Percentiles rank a stretch among this genome's conserved stretches.
Evolutionary conservation across 2,113 vertebrate genomes (phyloP).

Genomic region (Callocephalon fimbriatum): DNA sequence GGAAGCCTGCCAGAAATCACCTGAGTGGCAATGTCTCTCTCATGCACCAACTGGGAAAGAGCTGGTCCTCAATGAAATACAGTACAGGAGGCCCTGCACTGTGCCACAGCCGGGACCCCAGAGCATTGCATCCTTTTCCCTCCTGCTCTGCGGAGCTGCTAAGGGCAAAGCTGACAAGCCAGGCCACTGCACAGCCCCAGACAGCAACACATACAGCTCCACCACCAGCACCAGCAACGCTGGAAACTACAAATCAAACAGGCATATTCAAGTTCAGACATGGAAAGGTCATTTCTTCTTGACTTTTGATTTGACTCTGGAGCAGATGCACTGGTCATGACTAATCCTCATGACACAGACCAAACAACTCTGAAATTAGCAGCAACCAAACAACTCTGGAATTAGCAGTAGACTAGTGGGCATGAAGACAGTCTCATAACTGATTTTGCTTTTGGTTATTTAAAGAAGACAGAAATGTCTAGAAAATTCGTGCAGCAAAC

Average conservation of each 20-base stretch:
- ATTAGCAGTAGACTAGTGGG: not conserved
- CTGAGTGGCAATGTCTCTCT: not conserved
- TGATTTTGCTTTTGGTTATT: not conserved
- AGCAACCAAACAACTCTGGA: not conserved
- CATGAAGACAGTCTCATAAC: not conserved
- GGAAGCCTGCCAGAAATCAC: not conserved
- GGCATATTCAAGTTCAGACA: not conserved
- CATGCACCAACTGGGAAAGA: not conserved
- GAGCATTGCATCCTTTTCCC: fast-evolving
- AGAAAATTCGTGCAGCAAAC: not conserved
- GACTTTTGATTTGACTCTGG: not conserved
- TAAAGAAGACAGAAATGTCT: not conserved
- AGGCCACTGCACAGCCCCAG: fast-evolving
- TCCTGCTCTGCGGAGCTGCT: not conserved
- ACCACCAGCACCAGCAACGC: fast-evolving
- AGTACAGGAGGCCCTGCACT: not conserved
- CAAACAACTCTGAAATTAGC: not conserved
- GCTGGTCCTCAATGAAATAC: not conserved
- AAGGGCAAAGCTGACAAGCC: not conserved
- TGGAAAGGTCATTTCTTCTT: not conserved
- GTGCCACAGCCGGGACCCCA: not conserved
- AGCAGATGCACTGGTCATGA: not conserved
- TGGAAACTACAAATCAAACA: not conserved
- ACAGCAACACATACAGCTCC: not conserved
- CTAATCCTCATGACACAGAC: not conserved